Base-by-base conservation (phyloP, 2,888 invertebrate species). In the Drosophila colorata region DNA sequence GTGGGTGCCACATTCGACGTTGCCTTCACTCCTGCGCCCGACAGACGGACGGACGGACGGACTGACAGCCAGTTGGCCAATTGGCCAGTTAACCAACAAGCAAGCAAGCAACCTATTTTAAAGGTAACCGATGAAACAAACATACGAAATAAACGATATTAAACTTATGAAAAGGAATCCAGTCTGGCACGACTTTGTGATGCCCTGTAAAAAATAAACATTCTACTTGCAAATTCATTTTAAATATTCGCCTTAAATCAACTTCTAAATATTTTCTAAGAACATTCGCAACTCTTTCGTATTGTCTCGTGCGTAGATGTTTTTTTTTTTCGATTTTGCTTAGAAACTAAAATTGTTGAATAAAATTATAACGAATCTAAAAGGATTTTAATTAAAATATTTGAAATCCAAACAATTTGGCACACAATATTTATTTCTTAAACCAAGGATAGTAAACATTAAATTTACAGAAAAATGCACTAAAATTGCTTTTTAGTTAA, bases 261-360 rank as follows among this genome's bases (percentile, higher is more conserved):
- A 35, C 35, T 11, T 51, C 7, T 8, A 51, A 38, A 14, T 37
- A 28, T n/a, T 47, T 41, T 53, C 11, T 2, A 20, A 53, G 7
- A 5, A 16, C 16, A 13, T 18, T 31, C 14, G 11, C 33, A 33
- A 33, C 33, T 33, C 13, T 16, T 16, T n/a, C 11, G 4, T 33
- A 41, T 33, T 13, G 18, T 37, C 47, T 44, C 48, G 48, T 35
- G 23, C 64, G 49, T 31, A 37, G 4, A 23, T 44, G 33, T 51
- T 14, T 23, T 14, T 38, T 41, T 43, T 33, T 38, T 13, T 25
- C 20, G 28, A 43, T 47, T 49, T 52, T 64, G 69, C 38, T 43
- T 47, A 57, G 41, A 64, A 48, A 31, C 52, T 52, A 7, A 25
- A 59, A 71, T 59, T 71, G 66, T 71, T 72, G 49, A 71, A 72